These are phyloP conservation scores for Megastigmus dorsalis DNA, from an alignment of 2,888 invertebrate genomes.

Conservation along the genomic window DNA sequence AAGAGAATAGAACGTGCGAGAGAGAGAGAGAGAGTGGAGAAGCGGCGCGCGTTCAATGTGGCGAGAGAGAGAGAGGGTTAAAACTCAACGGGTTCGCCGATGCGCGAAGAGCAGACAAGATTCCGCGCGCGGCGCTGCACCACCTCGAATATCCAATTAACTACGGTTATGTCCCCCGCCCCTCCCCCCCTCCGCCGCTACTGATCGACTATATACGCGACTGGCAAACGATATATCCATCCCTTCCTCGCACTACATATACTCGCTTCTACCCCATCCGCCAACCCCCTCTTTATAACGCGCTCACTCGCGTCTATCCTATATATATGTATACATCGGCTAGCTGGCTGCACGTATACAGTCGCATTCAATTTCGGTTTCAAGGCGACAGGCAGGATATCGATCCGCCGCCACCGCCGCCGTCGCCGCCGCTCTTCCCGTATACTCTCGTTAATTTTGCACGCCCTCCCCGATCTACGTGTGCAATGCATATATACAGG, in stretches of 20 bases:
- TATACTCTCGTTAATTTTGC: slow-evolving; percentile 23
- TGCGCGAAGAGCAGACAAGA: background rate
- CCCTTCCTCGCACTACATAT: background rate
- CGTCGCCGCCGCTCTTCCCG: slow-evolving; percentile 1
- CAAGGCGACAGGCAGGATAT: slow-evolving; percentile 18
- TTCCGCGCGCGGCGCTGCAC: background rate
- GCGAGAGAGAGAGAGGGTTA: background rate
- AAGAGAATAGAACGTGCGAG: background rate
- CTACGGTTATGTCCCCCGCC: slow-evolving; percentile 5
- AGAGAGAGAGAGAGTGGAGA: background rate
- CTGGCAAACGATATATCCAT: background rate
- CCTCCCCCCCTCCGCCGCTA: too few relatives aligned
- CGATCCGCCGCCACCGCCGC: slow-evolving; percentile 2
- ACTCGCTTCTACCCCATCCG: too few relatives aligned
- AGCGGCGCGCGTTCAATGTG: too few relatives aligned
- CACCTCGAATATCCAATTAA: slow-evolving; percentile 23
- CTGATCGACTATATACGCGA: background rate
- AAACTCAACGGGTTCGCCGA: background rate
- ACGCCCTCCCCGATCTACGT: too few relatives aligned
- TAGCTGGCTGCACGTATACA: background rate
- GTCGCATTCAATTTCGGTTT: slow-evolving; percentile 28
- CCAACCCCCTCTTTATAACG: too few relatives aligned
- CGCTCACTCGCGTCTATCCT: too few relatives aligned
- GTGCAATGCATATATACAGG: too few relatives aligned
- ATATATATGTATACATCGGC: too few relatives aligned